phyloP scores from a whole-genome alignment of 2,888 invertebrate genomes.

The Thalpophila matura region DNA sequence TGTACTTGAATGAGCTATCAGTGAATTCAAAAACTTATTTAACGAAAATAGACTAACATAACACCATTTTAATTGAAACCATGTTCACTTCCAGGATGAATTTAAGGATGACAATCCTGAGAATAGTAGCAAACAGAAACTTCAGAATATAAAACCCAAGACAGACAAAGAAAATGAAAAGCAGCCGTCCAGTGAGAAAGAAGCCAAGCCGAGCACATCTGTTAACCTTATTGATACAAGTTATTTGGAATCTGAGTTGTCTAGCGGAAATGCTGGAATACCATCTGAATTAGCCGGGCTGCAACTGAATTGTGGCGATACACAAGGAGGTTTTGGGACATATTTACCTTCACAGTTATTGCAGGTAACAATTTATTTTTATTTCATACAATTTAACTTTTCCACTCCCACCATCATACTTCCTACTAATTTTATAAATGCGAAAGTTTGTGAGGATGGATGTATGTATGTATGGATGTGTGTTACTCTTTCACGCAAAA shows the following conservation, averaged over 20 bases:
- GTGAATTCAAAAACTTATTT: neutral
- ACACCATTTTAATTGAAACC: neutral
- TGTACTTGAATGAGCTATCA: neutral
- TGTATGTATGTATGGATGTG: no score
- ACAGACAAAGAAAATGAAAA: slow-evolving; percentile 65
- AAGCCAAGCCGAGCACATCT: slow-evolving; percentile 69
- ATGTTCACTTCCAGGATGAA: slow-evolving; percentile 88
- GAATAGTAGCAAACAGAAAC: slow-evolving; percentile 71
- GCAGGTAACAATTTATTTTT: slow-evolving; percentile 73
- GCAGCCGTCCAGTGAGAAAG: slow-evolving; percentile 59
- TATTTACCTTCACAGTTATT: slow-evolving; percentile 89
- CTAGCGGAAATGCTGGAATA: slow-evolving; percentile 62
- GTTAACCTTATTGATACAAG: slow-evolving; percentile 80
- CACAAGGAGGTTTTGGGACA: slow-evolving; percentile 79
- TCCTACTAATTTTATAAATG: no score
- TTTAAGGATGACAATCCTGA: slow-evolving; percentile 88
- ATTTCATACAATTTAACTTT: neutral
- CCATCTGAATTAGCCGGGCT: slow-evolving; percentile 84
- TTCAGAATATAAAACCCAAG: slow-evolving; percentile 64
- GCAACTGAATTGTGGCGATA: slow-evolving; percentile 77
- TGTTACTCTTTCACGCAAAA: no score
- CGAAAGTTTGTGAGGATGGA: no score
- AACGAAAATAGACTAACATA: neutral
- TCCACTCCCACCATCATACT: no score
- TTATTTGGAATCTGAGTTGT: slow-evolving; percentile 63